These are phyloP conservation scores for Saturnia pavonia DNA, from an alignment of 2,888 invertebrate species.

Conservation along the genomic window DNA sequence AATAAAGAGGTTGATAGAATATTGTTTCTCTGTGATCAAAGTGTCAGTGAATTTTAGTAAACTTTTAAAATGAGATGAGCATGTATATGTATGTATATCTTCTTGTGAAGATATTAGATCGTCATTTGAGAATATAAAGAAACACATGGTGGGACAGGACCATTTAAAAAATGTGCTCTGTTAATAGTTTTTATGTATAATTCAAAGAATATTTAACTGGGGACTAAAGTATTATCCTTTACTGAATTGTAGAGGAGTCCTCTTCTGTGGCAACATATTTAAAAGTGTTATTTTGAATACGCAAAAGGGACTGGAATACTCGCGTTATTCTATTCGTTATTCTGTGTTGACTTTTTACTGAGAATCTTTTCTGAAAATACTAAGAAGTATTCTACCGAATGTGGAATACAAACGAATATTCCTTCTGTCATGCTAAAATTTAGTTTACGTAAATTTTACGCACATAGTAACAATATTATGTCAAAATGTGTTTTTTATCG, in stretches of 20 bases:
- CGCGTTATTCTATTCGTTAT: neutral
- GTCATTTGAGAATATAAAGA: neutral
- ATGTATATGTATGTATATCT: no score
- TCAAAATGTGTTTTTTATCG: neutral
- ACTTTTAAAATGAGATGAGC: neutral
- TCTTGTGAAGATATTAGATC: neutral
- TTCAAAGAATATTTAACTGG: neutral
- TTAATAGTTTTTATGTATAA: neutral
- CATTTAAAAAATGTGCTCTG: neutral
- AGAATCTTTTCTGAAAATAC: neutral
- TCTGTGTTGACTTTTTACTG: no score
- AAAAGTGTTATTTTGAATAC: neutral
- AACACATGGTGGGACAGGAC: neutral
- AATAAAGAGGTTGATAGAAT: neutral
- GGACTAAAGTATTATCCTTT: neutral
- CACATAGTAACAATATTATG: neutral
- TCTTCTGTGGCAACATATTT: neutral
- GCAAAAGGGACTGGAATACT: neutral
- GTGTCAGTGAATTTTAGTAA: neutral
- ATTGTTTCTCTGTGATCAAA: neutral
- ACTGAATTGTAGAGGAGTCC: neutral
- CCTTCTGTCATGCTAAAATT: neutral
- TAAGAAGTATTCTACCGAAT: neutral
- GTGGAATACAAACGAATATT: neutral
- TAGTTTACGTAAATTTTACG: neutral